Evolutionary conservation across 2,888 invertebrate genomes (phyloP), one percentile per base, ranked within the genome.

Genomic region (Meta bourneti): DNA sequence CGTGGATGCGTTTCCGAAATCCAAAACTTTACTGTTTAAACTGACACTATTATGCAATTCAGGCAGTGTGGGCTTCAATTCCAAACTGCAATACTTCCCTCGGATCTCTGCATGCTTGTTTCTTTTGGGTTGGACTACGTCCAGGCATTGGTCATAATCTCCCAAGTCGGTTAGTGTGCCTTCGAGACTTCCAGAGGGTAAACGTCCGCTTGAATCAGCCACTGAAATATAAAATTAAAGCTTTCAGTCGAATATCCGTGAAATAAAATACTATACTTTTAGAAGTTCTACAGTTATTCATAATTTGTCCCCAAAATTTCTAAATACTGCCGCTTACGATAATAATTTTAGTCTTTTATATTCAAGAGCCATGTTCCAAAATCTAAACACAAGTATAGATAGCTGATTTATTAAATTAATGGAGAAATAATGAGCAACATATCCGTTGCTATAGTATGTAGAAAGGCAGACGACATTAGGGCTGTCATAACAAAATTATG

Each of bases 61-160:
- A 0, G 92, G 92, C 7, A 92, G 71, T 1, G 71, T 81, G 7
- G 92, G 92, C 19, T 89, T 80, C 51, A 92, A 20, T 71, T 92
- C 89, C 71, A 92, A 16, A 11, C 89, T 92, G 69, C 92, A 92
- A 72, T 92, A 92, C 16, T 92, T 84, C 8, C 92, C 92, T 11
- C 69, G 89, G 51, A 92, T 92, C 13, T 85, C 71, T 0, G 13
- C 70, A 52, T 82, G 89, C 13, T 87, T 84, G 72, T 79, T 74
- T n/a, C 78, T 61, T 49, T 71, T 79, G 0, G 92, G 89, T 19
- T 82, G 81, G 4, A 51, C 69, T 0, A 92, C 81, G n/a, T 92
- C 78, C 72, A 92, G 69, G 49, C 92, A 92, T 70, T 92, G 89
- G 52, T 92, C 92, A n/a, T 92, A 92, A 34, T 92, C 92, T 1